Conservation (phyloP, 2,113 vertebrate genomes). For the Heterochromis multidens region DNA sequence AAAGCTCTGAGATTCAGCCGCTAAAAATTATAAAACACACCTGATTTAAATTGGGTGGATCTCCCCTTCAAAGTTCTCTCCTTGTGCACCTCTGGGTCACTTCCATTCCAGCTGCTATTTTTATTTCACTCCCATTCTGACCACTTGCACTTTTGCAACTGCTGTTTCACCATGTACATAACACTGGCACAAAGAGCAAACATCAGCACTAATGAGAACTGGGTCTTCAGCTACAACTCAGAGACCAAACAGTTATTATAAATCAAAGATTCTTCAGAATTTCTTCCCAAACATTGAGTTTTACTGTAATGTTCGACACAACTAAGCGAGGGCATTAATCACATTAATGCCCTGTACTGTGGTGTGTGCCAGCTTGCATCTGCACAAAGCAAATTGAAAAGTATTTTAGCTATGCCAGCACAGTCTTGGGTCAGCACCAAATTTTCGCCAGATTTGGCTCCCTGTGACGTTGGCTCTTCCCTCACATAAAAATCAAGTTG, state of each 20-base stretch:
- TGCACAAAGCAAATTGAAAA: background rate
- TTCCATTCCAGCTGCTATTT: background rate
- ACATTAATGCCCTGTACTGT: background rate
- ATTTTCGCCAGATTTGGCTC: no score
- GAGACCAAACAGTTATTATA: background rate
- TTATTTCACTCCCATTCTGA: background rate
- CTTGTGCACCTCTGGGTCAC: background rate
- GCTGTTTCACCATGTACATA: background rate
- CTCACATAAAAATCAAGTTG: background rate
- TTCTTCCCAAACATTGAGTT: background rate
- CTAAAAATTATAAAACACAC: background rate
- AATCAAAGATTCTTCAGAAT: background rate
- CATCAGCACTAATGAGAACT: background rate
- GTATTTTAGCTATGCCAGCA: background rate
- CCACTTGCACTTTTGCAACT: background rate
- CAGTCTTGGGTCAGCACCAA: background rate
- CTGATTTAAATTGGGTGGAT: background rate
- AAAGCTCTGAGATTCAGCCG: background rate
- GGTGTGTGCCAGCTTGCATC: no score
- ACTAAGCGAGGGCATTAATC: background rate
- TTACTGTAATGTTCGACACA: background rate
- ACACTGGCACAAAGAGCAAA: background rate
- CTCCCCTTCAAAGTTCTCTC: background rate
- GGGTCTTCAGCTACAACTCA: background rate
- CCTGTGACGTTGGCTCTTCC: background rate